These are phyloP conservation scores for Stomorhina lunata DNA, from an alignment of 2,888 invertebrate species.

Conservation along the genomic window DNA sequence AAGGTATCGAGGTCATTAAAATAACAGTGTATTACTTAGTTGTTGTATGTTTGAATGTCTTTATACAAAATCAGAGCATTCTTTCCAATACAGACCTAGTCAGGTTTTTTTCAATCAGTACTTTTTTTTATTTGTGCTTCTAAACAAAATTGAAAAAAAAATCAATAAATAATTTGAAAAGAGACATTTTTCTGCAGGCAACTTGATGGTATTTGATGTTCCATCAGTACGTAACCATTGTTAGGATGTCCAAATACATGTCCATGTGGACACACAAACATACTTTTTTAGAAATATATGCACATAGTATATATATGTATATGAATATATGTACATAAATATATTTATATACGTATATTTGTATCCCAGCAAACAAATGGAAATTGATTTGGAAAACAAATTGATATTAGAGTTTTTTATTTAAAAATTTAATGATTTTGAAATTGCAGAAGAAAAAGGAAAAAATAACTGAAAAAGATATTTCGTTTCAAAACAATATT, in stretches of 20 bases:
- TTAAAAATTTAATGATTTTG: too few species aligned
- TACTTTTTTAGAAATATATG: too few species aligned
- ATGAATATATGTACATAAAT: neutral
- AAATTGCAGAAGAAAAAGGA: too few species aligned
- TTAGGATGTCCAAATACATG: conserved; percentile 23
- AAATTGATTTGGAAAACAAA: too few species aligned
- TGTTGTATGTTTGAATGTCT: neutral
- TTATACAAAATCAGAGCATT: conserved; percentile 29
- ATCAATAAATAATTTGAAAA: conserved; percentile 68
- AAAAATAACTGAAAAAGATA: too few species aligned
- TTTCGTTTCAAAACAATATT: too few species aligned
- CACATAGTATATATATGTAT: neutral
- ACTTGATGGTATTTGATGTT: conserved; percentile 52
- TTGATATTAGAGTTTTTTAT: too few species aligned
- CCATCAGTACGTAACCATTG: conserved; percentile 47
- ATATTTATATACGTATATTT: neutral
- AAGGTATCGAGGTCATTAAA: conserved; percentile 40
- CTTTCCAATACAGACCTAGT: conserved; percentile 22
- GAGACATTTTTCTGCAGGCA: conserved; percentile 63
- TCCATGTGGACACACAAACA: neutral
- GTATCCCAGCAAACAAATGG: too few species aligned
- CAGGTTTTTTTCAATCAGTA: conserved; percentile 6
- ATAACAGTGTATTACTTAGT: neutral
- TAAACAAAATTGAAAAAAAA: conserved; percentile 34
- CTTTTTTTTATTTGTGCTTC: conserved; percentile 21